Conservation (phyloP, 92 coral and sea anemone genomes). For the Chrysogorgia sp. region DNA sequence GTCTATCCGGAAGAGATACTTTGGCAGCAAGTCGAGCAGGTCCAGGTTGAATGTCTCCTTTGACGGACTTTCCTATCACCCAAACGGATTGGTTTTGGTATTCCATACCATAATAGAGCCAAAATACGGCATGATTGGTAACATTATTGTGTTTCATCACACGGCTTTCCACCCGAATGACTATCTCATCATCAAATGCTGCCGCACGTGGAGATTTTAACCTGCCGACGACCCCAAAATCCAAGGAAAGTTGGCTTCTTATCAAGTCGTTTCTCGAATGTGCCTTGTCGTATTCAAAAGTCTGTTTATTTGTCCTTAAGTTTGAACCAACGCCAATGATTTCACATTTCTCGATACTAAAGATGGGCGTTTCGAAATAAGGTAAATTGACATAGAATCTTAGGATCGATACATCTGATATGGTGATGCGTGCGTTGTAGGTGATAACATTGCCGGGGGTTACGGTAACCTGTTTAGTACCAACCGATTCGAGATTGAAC, state of each 20-base stretch:
- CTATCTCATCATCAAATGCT: conserved; percentile 3
- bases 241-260: conserved; percentile 5
- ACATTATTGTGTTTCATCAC: background rate
- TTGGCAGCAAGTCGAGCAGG: conserved; percentile 4
- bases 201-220: background rate
- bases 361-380: conserved; percentile 4
- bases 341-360: conserved; percentile 21
- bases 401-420: background rate
- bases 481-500: conserved; percentile 5
- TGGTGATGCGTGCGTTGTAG: conserved; percentile 4
- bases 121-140: background rate
- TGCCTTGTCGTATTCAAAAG: background rate
- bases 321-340: conserved; percentile 3
- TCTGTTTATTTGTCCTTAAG: background rate
- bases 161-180: conserved; percentile 16
- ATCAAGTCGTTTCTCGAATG: background rate
- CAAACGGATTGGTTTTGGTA: conserved; percentile 17
- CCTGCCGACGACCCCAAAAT: conserved; percentile 14
- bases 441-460: conserved; percentile 15
- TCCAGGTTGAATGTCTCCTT: background rate
- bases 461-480: background rate
- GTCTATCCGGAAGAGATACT: background rate
- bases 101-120: conserved; percentile 27
- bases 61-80: conserved; percentile 29
- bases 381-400: conserved; percentile 20